A percentile compares a stretch with the other conserved stretches of the same genome.
These are phyloP conservation scores for Aphelenchoides avenae DNA, from an alignment of 1,140 invertebrate genomes.

Conservation along the genomic window DNA sequence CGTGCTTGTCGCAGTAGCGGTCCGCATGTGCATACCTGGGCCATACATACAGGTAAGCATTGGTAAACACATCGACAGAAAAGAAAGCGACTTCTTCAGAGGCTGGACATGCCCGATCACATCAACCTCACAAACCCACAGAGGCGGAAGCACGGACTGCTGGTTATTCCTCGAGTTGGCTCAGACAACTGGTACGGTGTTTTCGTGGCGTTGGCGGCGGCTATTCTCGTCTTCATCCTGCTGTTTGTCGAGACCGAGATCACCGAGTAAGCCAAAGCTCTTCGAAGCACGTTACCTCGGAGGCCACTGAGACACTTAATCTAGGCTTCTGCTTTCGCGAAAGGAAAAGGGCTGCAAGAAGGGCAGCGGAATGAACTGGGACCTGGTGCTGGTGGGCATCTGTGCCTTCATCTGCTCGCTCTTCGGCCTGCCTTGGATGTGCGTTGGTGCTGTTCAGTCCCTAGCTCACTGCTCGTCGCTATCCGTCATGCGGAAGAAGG, in stretches of 20 bases:
- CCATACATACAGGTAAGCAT: slow-evolving; percentile 65
- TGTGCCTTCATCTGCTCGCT: slow-evolving; percentile 70
- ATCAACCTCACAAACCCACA: slow-evolving; percentile 72
- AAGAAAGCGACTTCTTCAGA: slow-evolving; percentile 68
- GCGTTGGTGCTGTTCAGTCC: slow-evolving; percentile 86
- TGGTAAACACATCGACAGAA: slow-evolving; percentile 69
- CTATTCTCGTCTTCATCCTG: slow-evolving; percentile 85
- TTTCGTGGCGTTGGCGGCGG: slow-evolving; percentile 76
- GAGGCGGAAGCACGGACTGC: slow-evolving; percentile 65
- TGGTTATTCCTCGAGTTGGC: slow-evolving; percentile 73
- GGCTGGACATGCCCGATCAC: slow-evolving; percentile 75
- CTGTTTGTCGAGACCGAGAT: slow-evolving; percentile 96
- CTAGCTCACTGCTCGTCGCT: slow-evolving; percentile 85
- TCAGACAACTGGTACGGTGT: slow-evolving; percentile 69
- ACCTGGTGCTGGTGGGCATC: slow-evolving; percentile 81
- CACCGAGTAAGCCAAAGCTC: slow-evolving; percentile 68
- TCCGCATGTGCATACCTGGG: slow-evolving; percentile 69
- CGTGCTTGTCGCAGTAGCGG: slow-evolving; percentile 73
- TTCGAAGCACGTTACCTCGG: no score
- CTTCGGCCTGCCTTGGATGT: slow-evolving; percentile 85
- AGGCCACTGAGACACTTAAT: no score
- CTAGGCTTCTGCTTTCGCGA: slow-evolving; percentile 77
- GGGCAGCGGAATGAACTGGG: slow-evolving; percentile 89
- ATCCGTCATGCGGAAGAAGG: slow-evolving; percentile 71
- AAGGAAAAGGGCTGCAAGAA: slow-evolving; percentile 79